A percentile compares a stretch with the other conserved stretches of the same genome.
Conservation (phyloP, 1,140 invertebrate species). For the Trypoxylus dichotomus region DNA sequence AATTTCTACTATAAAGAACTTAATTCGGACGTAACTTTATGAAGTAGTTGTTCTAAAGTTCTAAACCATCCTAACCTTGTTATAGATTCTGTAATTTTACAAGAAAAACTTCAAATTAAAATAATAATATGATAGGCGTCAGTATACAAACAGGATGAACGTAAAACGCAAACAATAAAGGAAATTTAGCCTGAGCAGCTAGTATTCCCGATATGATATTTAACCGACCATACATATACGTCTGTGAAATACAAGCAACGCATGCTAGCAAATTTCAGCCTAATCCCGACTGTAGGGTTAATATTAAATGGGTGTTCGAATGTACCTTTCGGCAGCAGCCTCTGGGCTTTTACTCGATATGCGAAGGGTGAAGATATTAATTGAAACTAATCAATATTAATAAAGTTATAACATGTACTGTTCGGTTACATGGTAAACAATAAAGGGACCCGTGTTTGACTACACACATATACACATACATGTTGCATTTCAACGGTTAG, state of each 20-base stretch:
- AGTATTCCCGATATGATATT: not conserved
- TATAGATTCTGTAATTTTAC: no score
- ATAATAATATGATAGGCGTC: no score
- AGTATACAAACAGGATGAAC: not conserved
- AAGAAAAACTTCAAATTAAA: no score
- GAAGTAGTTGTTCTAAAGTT: no score
- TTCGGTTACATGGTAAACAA: slow-evolving; percentile 26
- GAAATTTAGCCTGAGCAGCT: not conserved
- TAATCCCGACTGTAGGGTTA: slow-evolving; percentile 33
- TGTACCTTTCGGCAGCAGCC: slow-evolving; percentile 36
- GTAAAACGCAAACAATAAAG: not conserved
- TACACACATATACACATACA: not conserved
- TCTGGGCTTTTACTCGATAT: slow-evolving; percentile 19
- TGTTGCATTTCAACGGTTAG: not conserved
- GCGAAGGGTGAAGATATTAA: slow-evolving; percentile 43
- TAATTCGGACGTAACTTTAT: no score
- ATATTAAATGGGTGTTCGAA: slow-evolving; percentile 40
- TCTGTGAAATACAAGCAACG: not conserved
- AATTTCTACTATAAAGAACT: no score
- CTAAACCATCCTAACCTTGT: no score
- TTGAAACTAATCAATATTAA: slow-evolving; percentile 49
- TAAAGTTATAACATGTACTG: slow-evolving; percentile 42
- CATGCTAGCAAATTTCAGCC: slow-evolving; percentile 1
- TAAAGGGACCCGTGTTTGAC: not conserved
- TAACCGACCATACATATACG: not conserved